Conservation (phyloP, 1,140 invertebrate genomes). For the Caenorhabditis latens region DNA sequence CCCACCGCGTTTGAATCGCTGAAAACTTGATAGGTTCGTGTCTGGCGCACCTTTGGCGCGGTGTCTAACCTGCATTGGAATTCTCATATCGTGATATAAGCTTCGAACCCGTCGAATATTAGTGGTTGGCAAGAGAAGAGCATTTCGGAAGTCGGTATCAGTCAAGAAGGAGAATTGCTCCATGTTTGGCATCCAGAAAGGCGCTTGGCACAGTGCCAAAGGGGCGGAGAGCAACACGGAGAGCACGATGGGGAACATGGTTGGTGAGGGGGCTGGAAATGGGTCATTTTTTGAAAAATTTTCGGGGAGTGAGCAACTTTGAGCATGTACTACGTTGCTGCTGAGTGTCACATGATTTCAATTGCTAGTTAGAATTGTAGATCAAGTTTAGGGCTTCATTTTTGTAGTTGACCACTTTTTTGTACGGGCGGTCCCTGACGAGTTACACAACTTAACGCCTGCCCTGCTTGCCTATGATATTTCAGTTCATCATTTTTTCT, state of each 20-base stretch:
- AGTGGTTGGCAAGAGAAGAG: constrained; percentile 36
- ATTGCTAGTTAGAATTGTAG: too few species aligned
- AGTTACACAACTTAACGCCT: too few species aligned
- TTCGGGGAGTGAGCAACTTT: background rate
- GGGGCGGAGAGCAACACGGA: background rate
- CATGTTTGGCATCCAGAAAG: constrained; percentile 48
- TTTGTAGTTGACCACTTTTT: too few species aligned
- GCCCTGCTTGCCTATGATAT: too few species aligned
- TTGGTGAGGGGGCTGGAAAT: background rate
- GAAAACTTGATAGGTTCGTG: background rate
- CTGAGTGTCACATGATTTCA: too few species aligned
- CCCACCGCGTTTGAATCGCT: constrained; percentile 62
- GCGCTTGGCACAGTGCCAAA: constrained; percentile 41
- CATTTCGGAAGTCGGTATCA: constrained; percentile 55
- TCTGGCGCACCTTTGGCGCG: too few species aligned
- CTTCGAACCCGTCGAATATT: constrained; percentile 38
- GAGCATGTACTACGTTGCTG: too few species aligned
- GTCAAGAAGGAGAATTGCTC: constrained; percentile 57
- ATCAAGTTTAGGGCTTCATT: too few species aligned
- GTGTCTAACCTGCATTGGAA: constrained; percentile 59
- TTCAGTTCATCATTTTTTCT: too few species aligned
- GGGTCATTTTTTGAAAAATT: background rate
- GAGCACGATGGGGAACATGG: constrained; percentile 17
- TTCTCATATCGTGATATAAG: constrained; percentile 62
- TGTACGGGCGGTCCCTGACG: too few species aligned